phyloP scores from a whole-genome alignment of 2,797 vertebrate genomes.

The Phrynocephalus forsythii region DNA sequence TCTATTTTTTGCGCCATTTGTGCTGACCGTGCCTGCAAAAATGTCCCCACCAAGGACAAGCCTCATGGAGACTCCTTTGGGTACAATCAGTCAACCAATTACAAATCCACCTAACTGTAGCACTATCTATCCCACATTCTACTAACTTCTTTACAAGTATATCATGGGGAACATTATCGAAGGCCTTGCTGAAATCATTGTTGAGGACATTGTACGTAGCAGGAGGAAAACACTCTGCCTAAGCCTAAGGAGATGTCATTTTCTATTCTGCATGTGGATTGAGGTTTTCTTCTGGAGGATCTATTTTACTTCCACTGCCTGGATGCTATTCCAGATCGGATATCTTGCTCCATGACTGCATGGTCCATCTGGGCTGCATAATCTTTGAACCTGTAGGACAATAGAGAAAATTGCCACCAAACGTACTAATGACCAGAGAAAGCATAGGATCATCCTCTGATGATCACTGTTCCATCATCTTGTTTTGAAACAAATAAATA shows the following conservation, averaged over 20 bases:
- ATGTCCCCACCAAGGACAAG: too few relatives aligned
- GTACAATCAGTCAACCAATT: too few relatives aligned
- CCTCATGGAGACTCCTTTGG: too few relatives aligned
- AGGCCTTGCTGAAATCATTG: too few relatives aligned
- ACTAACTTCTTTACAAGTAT: too few relatives aligned
- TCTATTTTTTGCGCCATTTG: too few relatives aligned
- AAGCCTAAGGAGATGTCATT: background rate
- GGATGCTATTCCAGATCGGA: background rate
- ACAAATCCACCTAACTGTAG: too few relatives aligned
- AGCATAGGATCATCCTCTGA: background rate
- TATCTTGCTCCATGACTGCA: background rate
- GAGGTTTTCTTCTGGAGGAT: background rate
- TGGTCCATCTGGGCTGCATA: background rate
- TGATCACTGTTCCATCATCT: background rate
- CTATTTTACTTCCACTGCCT: background rate
- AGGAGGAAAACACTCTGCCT: background rate
- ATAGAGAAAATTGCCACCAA: background rate
- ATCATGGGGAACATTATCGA: too few relatives aligned
- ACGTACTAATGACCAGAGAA: background rate
- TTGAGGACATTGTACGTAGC: too few relatives aligned
- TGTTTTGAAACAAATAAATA: conserved; percentile 6
- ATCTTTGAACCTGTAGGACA: background rate
- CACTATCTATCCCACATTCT: too few relatives aligned
- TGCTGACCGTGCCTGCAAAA: too few relatives aligned
- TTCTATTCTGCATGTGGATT: background rate